Percentiles rank a stretch among this genome's conserved stretches.
These are phyloP conservation scores for Miopithecus talapoin DNA, from an alignment of 2,797 vertebrate genomes.

Conservation along the genomic window DNA sequence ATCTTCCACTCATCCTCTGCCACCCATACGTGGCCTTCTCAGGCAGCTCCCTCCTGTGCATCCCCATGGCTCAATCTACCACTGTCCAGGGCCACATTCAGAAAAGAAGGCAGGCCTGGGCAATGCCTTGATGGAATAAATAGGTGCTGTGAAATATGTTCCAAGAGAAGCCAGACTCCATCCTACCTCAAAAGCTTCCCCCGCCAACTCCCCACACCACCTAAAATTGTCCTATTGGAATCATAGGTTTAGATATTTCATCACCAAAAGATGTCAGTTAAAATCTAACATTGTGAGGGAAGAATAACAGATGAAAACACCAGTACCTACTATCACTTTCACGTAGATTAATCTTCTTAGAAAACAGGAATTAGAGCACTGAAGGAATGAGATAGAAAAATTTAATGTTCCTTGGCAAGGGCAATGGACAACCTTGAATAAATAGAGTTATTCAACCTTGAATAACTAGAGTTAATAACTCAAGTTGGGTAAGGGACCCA, in stretches of 20 bases:
- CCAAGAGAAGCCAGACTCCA: not conserved
- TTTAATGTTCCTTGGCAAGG: not conserved
- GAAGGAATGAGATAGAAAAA: not conserved
- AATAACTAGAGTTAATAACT: not conserved
- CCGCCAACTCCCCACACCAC: not conserved
- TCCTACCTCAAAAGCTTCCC: not conserved
- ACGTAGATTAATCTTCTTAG: not conserved
- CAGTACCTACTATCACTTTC: not conserved
- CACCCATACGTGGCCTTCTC: not conserved
- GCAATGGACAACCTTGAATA: not conserved
- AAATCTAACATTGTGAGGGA: not conserved
- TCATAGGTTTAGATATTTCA: not conserved
- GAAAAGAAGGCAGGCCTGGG: not conserved
- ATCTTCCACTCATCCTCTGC: accelerated
- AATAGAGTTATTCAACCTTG: not conserved
- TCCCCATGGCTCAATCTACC: not conserved
- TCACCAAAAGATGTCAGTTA: not conserved
- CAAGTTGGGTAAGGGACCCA: not conserved
- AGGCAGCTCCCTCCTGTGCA: accelerated
- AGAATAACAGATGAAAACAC: not conserved
- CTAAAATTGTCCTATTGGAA: not conserved
- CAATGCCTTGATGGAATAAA: not conserved
- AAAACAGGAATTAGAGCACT: not conserved
- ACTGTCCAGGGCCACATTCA: not conserved
- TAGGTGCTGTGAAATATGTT: not conserved